These are phyloP conservation scores for Thaumatotibia leucotreta DNA, from an alignment of 1,140 invertebrate species.

Conservation along the genomic window DNA sequence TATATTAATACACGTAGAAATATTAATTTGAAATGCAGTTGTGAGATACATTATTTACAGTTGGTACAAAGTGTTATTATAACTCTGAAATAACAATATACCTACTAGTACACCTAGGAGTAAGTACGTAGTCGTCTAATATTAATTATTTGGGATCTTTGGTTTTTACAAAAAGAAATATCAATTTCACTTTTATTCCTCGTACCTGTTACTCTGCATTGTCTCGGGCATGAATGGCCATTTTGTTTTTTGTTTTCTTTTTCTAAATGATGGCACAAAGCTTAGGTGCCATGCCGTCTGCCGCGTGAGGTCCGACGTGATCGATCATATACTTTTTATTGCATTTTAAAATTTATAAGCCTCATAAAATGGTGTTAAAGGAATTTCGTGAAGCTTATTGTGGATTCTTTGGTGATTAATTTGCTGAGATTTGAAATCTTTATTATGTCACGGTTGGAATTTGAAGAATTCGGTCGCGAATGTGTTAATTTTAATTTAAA, in stretches of 20 bases:
- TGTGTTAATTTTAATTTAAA: no score
- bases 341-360: slow-evolving; percentile 14
- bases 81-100: no score
- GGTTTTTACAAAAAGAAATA: slow-evolving; percentile 21
- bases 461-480: neutral
- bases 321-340: slow-evolving; percentile 15
- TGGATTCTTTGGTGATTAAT: neutral
- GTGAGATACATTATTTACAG: no score
- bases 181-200: neutral
- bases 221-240: neutral
- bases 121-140: no score
- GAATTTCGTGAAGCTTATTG: neutral
- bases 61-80: no score
- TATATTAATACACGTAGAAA: no score
- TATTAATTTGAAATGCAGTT: no score
- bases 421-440: neutral
- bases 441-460: neutral
- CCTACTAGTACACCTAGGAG: no score
- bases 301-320: slow-evolving; percentile 13
- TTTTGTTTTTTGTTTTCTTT: neutral
- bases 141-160: no score
- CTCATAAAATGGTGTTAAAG: neutral
- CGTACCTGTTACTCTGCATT: neutral
- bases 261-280: slow-evolving; percentile 12
- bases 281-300: slow-evolving; percentile 46